A percentile compares a stretch with the other conserved stretches of the same genome.
phyloP scores from a whole-genome alignment of 1,140 invertebrate genomes.

The Drosophila nasuta region DNA sequence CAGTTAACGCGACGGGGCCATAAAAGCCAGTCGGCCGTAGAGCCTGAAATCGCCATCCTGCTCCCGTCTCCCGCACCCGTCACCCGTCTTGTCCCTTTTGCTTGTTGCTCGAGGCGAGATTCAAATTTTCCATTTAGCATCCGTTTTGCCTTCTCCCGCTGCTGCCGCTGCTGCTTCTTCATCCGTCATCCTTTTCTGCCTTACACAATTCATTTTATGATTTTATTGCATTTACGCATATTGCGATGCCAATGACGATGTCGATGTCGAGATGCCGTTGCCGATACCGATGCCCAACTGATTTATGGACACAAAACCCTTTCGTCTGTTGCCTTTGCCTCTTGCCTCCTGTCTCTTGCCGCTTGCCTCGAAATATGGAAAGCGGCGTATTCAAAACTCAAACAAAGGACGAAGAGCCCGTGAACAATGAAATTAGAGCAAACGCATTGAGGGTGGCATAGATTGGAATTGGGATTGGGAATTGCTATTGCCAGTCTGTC shows the following conservation, averaged over 20 bases:
- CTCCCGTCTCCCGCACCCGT: slow-evolving; percentile 19
- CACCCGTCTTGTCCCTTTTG: background rate
- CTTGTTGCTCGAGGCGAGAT: slow-evolving; percentile 47
- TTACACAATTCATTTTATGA: slow-evolving; percentile 79
- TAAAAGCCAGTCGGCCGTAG: slow-evolving; percentile 70
- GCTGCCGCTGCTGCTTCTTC: background rate
- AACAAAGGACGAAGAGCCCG: slow-evolving; percentile 75
- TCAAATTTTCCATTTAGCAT: slow-evolving; percentile 78
- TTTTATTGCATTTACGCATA: slow-evolving; percentile 83
- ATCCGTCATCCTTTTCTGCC: slow-evolving; percentile 36
- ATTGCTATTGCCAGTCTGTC: background rate
- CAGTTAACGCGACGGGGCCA: slow-evolving; percentile 73
- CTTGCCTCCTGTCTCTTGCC: background rate
- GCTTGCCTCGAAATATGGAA: slow-evolving; percentile 32
- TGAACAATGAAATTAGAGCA: slow-evolving; percentile 83
- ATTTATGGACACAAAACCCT: slow-evolving; percentile 72
- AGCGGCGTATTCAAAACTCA: slow-evolving; percentile 69
- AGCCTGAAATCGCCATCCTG: slow-evolving; percentile 36
- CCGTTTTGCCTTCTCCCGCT: slow-evolving; percentile 20
- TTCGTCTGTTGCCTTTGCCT: slow-evolving; percentile 14
- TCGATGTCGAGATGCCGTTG: slow-evolving; percentile 14
- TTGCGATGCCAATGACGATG: slow-evolving; percentile 45
- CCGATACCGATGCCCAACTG: slow-evolving; percentile 70
- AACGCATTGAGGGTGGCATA: slow-evolving; percentile 66
- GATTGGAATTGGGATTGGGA: background rate